Percentiles rank a stretch among this genome's conserved stretches.
phyloP scores from a whole-genome alignment of 2,113 vertebrate genomes.

The Corvus moneduloides region DNA sequence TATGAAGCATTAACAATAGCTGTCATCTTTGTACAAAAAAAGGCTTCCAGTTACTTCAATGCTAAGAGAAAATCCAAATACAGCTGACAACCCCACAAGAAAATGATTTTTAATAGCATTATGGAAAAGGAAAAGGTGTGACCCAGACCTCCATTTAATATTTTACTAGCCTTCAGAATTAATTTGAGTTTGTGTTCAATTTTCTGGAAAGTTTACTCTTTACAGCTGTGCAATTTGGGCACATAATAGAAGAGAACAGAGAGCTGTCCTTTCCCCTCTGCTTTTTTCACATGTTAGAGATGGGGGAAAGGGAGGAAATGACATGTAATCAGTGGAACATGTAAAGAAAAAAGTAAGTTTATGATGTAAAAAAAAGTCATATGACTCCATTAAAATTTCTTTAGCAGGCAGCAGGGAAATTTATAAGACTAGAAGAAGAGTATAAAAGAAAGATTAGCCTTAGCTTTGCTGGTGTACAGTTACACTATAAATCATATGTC shows the following conservation, averaged over 20 bases:
- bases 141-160: background rate
- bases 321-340: background rate
- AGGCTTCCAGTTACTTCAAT: constrained; percentile 20
- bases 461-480: background rate
- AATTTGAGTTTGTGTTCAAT: constrained; percentile 29
- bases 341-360: background rate
- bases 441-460: background rate
- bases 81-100: background rate
- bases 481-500: background rate
- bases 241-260: background rate
- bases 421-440: background rate
- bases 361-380: background rate
- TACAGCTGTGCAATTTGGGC: background rate
- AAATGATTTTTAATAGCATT: constrained; percentile 31
- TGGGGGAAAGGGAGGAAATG: background rate
- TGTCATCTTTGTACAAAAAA: constrained; percentile 5
- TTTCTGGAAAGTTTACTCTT: background rate
- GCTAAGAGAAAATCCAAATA: constrained; percentile 20
- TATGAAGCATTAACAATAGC: constrained; percentile 35
- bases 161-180: constrained; percentile 25
- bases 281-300: background rate
- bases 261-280: background rate
- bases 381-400: background rate
- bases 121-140: background rate
- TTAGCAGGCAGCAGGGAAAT: background rate